Conservation (phyloP, 2,113 vertebrate species). For the Mesoclemmys tuberculata region DNA sequence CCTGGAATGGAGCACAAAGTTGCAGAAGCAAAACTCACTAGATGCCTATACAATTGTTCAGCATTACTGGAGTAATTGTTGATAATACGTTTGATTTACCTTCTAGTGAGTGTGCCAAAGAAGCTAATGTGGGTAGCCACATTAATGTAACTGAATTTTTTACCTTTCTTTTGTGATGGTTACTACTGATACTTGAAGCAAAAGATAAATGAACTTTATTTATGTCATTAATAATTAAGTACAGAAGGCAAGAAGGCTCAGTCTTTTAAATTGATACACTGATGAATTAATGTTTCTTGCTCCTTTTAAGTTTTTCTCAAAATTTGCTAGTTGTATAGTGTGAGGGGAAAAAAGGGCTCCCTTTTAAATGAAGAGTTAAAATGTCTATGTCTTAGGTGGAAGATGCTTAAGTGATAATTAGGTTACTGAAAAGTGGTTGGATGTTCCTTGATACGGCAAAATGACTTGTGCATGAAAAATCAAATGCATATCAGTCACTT, state of each 20-base stretch:
- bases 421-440: constrained; percentile 22
- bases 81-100: constrained; percentile 15
- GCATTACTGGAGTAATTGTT: neutral
- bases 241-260: neutral
- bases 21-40: neutral
- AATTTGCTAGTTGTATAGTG: neutral
- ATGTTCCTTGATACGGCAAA: neutral
- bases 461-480: neutral
- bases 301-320: neutral
- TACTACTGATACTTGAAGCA: constrained; percentile 6
- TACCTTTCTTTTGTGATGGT: constrained; percentile 19
- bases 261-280: neutral
- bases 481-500: neutral
- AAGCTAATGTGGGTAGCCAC: neutral
- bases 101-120: neutral
- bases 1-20: neutral
- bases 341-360: neutral
- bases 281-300: neutral
- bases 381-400: neutral
- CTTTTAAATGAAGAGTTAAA: constrained; percentile 8
- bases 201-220: constrained; percentile 19
- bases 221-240: constrained; percentile 36
- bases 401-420: constrained; percentile 29
- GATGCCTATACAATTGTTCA: no score
- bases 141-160: neutral